A percentile compares a stretch with the other conserved stretches of the same genome.
Conservation (phyloP, 2,888 invertebrate genomes). For the Eristalinus sepulchralis region DNA sequence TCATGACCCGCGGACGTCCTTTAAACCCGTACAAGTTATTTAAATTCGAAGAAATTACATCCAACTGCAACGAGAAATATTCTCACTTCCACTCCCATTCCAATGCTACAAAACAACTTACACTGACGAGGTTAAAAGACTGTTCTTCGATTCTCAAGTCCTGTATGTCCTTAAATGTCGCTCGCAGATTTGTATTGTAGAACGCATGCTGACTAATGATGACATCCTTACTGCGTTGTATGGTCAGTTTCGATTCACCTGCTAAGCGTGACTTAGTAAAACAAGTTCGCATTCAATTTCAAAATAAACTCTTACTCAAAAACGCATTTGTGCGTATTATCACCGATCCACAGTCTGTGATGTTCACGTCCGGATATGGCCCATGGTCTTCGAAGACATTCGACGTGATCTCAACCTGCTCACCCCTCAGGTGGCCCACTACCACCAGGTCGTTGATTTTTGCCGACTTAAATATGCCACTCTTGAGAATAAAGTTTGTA, state of each 20-base stretch:
- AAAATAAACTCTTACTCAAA: constrained; percentile 74
- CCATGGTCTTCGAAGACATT: constrained; percentile 76
- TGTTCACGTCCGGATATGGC: constrained; percentile 78
- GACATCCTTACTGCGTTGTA: constrained; percentile 75
- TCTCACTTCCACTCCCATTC: constrained; percentile 70
- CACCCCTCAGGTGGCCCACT: constrained; percentile 74
- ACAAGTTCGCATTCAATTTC: not conserved
- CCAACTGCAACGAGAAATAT: constrained; percentile 73
- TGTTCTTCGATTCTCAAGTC: constrained; percentile 76
- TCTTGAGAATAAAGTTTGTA: constrained; percentile 75
- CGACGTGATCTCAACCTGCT: constrained; percentile 77
- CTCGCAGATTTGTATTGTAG: constrained; percentile 76
- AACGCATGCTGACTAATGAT: constrained; percentile 77
- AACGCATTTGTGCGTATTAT: constrained; percentile 77
- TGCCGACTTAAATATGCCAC: constrained; percentile 76
- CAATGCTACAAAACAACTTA: constrained; percentile 64
- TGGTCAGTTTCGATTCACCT: constrained; percentile 77
- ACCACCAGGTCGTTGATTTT: constrained; percentile 77
- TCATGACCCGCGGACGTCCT: constrained; percentile 77
- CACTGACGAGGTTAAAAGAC: constrained; percentile 75
- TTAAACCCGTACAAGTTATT: constrained; percentile 77
- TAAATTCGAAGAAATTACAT: constrained; percentile 76
- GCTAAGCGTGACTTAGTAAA: constrained; percentile 66
- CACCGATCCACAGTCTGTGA: constrained; percentile 75
- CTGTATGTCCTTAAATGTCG: constrained; percentile 75